A percentile compares a stretch with the other conserved stretches of the same genome.
Conservation (phyloP, 1,140 invertebrate genomes). For the Marisa cornuarietis region DNA sequence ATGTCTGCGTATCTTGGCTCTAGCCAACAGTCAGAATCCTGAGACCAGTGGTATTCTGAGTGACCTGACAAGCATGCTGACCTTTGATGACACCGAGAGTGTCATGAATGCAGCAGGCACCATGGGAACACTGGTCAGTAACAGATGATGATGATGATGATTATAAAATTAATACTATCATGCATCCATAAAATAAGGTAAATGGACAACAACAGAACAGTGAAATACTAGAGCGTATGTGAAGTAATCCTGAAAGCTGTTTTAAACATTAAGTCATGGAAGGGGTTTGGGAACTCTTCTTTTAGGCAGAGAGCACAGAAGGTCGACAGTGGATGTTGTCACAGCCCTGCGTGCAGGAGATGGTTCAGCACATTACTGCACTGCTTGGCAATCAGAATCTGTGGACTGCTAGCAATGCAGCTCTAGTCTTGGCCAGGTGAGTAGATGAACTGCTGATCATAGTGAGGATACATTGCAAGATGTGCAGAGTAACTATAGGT, state of each 20-base stretch:
- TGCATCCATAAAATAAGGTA: no score
- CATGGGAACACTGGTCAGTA: constrained; percentile 63
- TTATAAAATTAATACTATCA: no score
- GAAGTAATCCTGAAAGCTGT: no score
- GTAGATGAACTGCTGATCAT: no score
- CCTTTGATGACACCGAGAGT: constrained; percentile 63
- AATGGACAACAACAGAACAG: no score
- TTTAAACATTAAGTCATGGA: no score
- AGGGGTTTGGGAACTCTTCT: neutral
- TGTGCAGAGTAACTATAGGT: no score
- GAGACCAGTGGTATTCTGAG: constrained; percentile 52
- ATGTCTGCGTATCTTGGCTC: constrained; percentile 52
- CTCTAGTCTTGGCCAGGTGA: constrained; percentile 63
- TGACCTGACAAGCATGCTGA: constrained; percentile 61
- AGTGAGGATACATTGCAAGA: no score
- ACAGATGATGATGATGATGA: no score
- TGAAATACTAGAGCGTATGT: no score
- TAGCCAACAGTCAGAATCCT: constrained; percentile 46
- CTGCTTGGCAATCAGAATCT: constrained; percentile 59
- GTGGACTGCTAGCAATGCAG: constrained; percentile 66
- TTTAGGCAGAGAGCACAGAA: constrained; percentile 60
- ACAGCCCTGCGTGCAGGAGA: constrained; percentile 52
- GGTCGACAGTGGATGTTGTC: constrained; percentile 61
- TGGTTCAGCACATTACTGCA: constrained; percentile 54
- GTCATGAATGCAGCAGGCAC: constrained; percentile 67